Evolutionary conservation across 2,113 vertebrate species (phyloP).

Genomic region (Mesocricetus auratus): DNA sequence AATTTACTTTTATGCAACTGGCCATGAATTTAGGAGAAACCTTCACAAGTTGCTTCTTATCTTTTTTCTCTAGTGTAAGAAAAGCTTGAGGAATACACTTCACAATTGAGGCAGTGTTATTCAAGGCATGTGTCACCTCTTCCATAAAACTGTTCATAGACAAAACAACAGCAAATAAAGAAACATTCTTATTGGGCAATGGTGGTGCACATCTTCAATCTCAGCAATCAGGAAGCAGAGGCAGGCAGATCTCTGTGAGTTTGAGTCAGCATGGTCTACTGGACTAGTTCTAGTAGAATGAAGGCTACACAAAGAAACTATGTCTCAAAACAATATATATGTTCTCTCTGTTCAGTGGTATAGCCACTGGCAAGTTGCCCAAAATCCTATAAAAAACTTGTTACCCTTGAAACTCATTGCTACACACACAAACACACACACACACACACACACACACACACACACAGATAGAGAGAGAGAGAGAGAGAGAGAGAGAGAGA

Average conservation of each 20-base stretch:
- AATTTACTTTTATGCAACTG: neutral
- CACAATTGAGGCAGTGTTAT: neutral
- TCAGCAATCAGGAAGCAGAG: neutral
- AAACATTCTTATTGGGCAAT: neutral
- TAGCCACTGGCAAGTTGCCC: neutral
- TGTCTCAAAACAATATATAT: neutral
- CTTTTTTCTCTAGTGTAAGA: neutral
- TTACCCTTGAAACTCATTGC: neutral
- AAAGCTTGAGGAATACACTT: neutral
- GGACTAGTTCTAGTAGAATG: neutral
- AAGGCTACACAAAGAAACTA: neutral
- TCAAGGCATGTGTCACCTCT: neutral
- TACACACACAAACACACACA: neutral
- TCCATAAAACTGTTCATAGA: neutral
- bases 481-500: no score
- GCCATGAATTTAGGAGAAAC: neutral
- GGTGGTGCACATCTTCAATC: neutral
- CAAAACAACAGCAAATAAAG: neutral
- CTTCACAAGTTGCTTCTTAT: neutral
- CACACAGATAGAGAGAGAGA: no score
- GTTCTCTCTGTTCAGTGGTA: neutral
- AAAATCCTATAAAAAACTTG: neutral
- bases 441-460: neutral
- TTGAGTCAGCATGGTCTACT: neutral
- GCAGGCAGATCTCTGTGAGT: neutral